A percentile compares a stretch with the other conserved stretches of the same genome.
phyloP scores from a whole-genome alignment of 1,140 invertebrate species.

The Trigoniulus corallinus region DNA sequence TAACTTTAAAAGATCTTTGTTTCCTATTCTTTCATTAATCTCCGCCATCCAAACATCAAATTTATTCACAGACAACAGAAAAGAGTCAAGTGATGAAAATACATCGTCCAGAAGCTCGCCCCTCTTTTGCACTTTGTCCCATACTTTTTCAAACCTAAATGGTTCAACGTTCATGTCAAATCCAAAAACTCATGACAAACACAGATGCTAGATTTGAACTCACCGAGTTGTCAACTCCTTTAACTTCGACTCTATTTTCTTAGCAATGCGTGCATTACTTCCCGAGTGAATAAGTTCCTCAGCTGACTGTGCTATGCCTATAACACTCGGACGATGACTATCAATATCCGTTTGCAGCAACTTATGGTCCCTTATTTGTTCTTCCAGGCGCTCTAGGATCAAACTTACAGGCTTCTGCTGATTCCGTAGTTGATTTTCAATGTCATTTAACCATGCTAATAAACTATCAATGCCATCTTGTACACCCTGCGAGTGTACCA shows the following conservation, averaged over 20 bases:
- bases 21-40: conserved; percentile 56
- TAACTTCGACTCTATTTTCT: conserved; percentile 72
- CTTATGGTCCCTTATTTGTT: conserved; percentile 69
- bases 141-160: conserved; percentile 59
- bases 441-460: conserved; percentile 62
- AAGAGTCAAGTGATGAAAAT: conserved; percentile 45
- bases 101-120: conserved; percentile 68
- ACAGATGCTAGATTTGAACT: not conserved
- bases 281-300: conserved; percentile 61
- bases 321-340: conserved; percentile 63
- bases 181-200: not conserved
- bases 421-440: conserved; percentile 53
- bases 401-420: conserved; percentile 60
- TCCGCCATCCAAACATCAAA: conserved; percentile 34
- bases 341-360: conserved; percentile 65
- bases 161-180: conserved; percentile 8
- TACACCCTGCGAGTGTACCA: conserved; percentile 85
- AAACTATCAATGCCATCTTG: conserved; percentile 78
- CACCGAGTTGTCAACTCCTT: conserved; percentile 51
- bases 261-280: conserved; percentile 67
- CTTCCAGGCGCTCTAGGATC: conserved; percentile 70
- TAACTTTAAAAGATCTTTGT: no score
- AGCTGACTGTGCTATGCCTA: conserved; percentile 57
- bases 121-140: conserved; percentile 58
- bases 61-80: conserved; percentile 45